Evolutionary conservation across 1,140 invertebrate genomes (phyloP), one percentile per base, ranked within the genome.

Genomic region (Gryon sp.): DNA sequence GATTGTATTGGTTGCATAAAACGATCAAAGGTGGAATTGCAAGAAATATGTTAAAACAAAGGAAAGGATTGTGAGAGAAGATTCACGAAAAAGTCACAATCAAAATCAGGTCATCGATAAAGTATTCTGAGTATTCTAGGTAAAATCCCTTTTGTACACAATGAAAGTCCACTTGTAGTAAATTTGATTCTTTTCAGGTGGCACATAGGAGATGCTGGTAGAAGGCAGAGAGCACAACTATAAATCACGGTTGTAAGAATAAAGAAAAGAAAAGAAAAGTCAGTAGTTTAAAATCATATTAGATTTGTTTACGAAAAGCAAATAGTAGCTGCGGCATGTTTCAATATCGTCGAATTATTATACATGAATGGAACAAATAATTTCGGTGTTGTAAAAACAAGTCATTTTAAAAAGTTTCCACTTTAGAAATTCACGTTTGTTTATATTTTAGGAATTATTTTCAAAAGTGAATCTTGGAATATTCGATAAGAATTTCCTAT

Each of bases 31-130:
- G 22, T n/a, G n/a, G n/a, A n/a, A n/a, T 45, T 22, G 43, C 20
- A 8, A 28, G 20, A 38, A 48, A 26, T 28, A 15, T 38, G 19
- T 22, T 20, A 14, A 46, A 22, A 52, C 26, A 52, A 63, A 41
- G 22, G 11, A 8, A 43, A 52, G 30, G 15, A 36, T 30, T 26
- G 28, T 8, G 28, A 12, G 12, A 45, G 38, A 65, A 24, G 50
- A 68, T 53, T 14, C 22, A 34, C 45, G 14, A 68, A 68, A 69
- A 69, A 69, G 7, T 32, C 9, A 8, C 32, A 50, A 69, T 59
- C 65, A 57, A 50, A 69, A 69, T 50, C 53, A 28, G 65, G 65
- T 36, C 65, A 69, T 69, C 65, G 11, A 59, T 59, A 50, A 59
- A 52, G 11, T 50, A 59, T 43, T 59, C 45, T 26, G 45, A 59